phyloP scores from a whole-genome alignment of 2,888 invertebrate genomes.

The Athrips mouffetella region DNA sequence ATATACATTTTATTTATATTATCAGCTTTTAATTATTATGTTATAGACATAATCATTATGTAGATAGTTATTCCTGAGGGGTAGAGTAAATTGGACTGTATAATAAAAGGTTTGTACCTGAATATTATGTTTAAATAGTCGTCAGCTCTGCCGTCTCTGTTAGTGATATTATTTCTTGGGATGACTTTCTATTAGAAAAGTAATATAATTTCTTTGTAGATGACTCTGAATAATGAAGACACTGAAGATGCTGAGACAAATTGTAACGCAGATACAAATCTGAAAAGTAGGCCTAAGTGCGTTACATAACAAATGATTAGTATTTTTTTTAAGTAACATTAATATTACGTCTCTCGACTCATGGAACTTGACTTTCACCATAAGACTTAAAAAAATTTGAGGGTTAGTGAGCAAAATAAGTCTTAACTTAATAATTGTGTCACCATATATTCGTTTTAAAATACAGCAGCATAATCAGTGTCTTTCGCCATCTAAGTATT shows the following conservation, averaged over 20 bases:
- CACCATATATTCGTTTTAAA: too few relatives aligned
- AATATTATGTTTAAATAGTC: slow-evolving; percentile 34
- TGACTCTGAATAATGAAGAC: not conserved
- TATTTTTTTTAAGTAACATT: too few relatives aligned
- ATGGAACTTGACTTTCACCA: too few relatives aligned
- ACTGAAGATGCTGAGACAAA: slow-evolving; percentile 1
- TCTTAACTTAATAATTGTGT: too few relatives aligned
- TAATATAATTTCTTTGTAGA: slow-evolving; percentile 9
- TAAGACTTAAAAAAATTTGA: too few relatives aligned
- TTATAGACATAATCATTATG: slow-evolving; percentile 46
- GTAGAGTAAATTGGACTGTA: slow-evolving; percentile 33
- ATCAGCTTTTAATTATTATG: slow-evolving; percentile 64
- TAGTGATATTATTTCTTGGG: slow-evolving; percentile 15
- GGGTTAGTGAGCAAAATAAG: too few relatives aligned
- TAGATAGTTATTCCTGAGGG: slow-evolving; percentile 51
- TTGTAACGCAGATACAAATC: too few relatives aligned
- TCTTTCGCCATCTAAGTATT: not conserved
- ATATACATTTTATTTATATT: slow-evolving; percentile 72
- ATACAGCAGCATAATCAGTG: not conserved
- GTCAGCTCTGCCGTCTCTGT: slow-evolving; percentile 23
- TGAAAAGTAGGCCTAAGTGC: too few relatives aligned
- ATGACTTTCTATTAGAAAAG: not conserved
- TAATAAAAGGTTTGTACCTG: slow-evolving; percentile 55
- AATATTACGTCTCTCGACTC: too few relatives aligned
- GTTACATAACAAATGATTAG: too few relatives aligned